A percentile compares a stretch with the other conserved stretches of the same genome.
phyloP scores from a whole-genome alignment of 2,888 invertebrate genomes.

The Cistogaster globosa region DNA sequence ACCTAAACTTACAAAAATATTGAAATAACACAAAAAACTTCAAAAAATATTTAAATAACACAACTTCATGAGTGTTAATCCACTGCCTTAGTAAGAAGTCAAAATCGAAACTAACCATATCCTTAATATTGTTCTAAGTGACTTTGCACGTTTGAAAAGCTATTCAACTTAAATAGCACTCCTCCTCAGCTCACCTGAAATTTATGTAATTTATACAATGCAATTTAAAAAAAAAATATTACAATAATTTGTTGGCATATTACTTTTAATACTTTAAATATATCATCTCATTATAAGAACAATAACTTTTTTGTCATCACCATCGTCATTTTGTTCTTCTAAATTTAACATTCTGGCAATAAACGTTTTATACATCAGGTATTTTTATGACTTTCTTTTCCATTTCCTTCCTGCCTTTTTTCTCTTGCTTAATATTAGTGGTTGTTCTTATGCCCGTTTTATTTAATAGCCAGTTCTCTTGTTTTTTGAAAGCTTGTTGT shows the following conservation, averaged over 20 bases:
- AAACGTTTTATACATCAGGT: slow-evolving; percentile 57
- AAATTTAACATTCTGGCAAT: slow-evolving; percentile 51
- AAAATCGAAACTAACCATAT: too few species aligned
- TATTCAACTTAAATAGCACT: neutral
- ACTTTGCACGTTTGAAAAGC: neutral
- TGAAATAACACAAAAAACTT: too few species aligned
- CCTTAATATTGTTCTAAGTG: neutral
- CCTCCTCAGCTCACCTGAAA: too few species aligned
- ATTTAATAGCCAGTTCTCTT: slow-evolving; percentile 16
- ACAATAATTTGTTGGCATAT: slow-evolving; percentile 34
- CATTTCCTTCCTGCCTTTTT: slow-evolving; percentile 14
- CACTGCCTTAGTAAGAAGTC: too few species aligned
- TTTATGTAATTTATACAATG: slow-evolving; percentile 12
- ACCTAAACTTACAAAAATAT: too few species aligned
- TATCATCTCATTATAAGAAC: slow-evolving; percentile 16
- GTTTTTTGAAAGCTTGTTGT: slow-evolving; percentile 3
- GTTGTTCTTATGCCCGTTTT: slow-evolving; percentile 12
- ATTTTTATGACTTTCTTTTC: slow-evolving; percentile 59
- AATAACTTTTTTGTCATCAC: neutral
- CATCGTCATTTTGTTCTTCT: slow-evolving; percentile 33
- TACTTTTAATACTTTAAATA: slow-evolving; percentile 13
- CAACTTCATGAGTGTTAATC: too few species aligned
- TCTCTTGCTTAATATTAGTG: neutral
- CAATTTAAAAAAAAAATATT: slow-evolving; percentile 4
- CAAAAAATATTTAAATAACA: too few species aligned